These are phyloP conservation scores for Vireo griseus DNA, from an alignment of 2,797 vertebrate genomes.

Conservation along the genomic window DNA sequence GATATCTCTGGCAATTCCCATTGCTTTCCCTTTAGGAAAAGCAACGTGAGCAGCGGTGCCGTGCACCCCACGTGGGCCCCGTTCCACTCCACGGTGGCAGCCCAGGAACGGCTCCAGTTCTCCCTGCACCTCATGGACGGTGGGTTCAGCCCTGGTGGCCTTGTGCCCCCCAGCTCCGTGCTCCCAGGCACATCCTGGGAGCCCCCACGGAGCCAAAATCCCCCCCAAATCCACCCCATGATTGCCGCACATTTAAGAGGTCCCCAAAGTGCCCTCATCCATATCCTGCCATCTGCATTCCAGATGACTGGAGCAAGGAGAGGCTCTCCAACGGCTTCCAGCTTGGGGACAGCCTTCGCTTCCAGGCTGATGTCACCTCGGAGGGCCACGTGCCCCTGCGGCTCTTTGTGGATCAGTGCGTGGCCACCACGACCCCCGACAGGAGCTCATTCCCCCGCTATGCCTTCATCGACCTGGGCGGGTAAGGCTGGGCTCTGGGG, in stretches of 20 bases:
- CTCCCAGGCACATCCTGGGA: background rate
- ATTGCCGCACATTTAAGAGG: fast-evolving
- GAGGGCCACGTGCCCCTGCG: background rate
- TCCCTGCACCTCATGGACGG: background rate
- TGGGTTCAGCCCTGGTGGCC: background rate
- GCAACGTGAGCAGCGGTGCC: background rate
- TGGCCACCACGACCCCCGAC: background rate
- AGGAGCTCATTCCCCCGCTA: background rate
- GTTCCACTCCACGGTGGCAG: background rate
- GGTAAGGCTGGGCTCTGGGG: background rate
- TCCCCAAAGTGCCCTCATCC: no score
- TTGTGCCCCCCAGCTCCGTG: fast-evolving
- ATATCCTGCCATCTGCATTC: background rate
- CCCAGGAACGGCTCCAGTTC: background rate
- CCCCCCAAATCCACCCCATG: fast-evolving
- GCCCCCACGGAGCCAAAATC: fast-evolving
- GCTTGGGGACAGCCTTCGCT: background rate
- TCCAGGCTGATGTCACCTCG: background rate
- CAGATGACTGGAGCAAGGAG: background rate
- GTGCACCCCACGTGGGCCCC: background rate
- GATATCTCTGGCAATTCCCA: background rate
- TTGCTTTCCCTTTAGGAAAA: background rate
- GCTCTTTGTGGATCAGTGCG: background rate
- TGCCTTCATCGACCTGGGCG: background rate
- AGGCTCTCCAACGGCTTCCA: background rate